phyloP scores from a whole-genome alignment of 2,797 vertebrate genomes.

The Pygocentrus nattereri region DNA sequence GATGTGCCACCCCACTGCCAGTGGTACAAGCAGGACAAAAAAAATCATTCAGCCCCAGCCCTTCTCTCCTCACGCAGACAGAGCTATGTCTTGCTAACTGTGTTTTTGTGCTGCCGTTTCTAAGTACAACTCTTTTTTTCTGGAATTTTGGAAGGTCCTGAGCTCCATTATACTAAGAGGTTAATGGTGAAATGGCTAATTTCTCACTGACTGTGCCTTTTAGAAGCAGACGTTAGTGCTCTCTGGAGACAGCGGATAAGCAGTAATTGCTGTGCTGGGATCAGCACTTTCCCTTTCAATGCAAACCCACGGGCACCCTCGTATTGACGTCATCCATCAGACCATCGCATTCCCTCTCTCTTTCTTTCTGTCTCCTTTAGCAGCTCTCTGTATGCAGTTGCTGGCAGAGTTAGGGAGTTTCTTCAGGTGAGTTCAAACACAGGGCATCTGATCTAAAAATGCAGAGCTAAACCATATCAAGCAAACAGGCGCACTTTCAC shows the following conservation, averaged over 20 bases:
- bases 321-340: conserved; percentile 49
- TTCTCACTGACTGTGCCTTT: conserved; percentile 55
- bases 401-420: conserved; percentile 37
- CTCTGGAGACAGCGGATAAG: conserved; percentile 57
- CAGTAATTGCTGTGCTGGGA: conserved; percentile 59
- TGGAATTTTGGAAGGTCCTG: conserved; percentile 31
- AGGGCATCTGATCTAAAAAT: conserved; percentile 38
- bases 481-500: background rate
- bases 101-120: conserved; percentile 24
- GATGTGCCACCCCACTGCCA: conserved; percentile 36
- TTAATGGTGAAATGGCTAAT: conserved; percentile 61
- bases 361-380: background rate
- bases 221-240: conserved; percentile 55
- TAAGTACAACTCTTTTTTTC: conserved; percentile 1
- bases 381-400: background rate
- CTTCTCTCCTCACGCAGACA: conserved; percentile 7
- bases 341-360: conserved; percentile 11
- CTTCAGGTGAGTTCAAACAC: conserved; percentile 39
- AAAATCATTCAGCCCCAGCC: background rate
- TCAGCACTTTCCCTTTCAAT: conserved; percentile 58
- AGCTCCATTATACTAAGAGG: conserved; percentile 53
- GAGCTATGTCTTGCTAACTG: conserved; percentile 26
- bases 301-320: conserved; percentile 41
- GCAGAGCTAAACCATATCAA: background rate
- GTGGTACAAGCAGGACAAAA: conserved; percentile 7